Conservation (phyloP, 2,888 invertebrate genomes). For the Fissipunctia ypsillon region DNA sequence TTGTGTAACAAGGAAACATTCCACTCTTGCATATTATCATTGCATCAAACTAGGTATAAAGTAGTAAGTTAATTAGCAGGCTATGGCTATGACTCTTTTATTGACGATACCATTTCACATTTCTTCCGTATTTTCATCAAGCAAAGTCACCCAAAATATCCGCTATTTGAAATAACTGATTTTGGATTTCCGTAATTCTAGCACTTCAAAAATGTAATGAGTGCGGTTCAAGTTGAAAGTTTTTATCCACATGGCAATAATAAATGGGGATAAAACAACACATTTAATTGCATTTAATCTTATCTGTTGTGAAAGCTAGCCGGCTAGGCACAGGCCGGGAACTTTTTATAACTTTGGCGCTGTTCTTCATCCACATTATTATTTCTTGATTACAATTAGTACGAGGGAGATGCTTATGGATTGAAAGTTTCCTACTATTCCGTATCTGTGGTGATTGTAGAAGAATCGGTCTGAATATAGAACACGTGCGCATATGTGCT, state of each 20-base stretch:
- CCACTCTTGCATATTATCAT: background rate
- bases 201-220: conserved; percentile 15
- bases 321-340: background rate
- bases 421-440: conserved; percentile 12
- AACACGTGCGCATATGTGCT: background rate
- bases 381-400: background rate
- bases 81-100: too few relatives aligned
- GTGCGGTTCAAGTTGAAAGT: conserved; percentile 8
- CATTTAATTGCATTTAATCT: conserved; percentile 42
- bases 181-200: background rate
- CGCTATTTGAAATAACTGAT: background rate
- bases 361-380: background rate
- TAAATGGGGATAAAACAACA: conserved; percentile 36
- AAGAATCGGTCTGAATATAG: background rate
- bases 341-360: conserved; percentile 32
- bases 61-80: background rate
- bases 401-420: conserved; percentile 1
- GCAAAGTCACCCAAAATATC: background rate
- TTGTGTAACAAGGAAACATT: background rate
- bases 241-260: conserved; percentile 17
- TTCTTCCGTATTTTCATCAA: background rate
- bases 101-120: background rate
- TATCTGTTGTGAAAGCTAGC: conserved; percentile 34
- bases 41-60: too few relatives aligned
- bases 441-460: background rate